Conservation (phyloP, 2,888 invertebrate genomes). For the Lumbricus terrestris region DNA sequence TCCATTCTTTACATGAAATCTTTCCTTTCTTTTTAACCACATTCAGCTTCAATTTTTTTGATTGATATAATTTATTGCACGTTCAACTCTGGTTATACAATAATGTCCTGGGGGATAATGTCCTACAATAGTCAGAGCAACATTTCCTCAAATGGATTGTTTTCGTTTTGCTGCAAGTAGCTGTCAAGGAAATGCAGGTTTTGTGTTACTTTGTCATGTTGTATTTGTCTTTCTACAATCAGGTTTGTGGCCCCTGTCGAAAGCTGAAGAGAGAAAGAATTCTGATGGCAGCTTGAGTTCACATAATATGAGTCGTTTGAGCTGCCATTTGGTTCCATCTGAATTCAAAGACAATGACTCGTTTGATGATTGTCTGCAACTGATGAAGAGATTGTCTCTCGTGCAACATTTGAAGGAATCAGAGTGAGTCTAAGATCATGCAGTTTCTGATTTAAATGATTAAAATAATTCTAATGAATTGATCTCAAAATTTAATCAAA, state of each 20-base stretch:
- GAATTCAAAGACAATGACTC: neutral
- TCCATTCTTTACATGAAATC: neutral
- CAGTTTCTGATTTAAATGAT: too few relatives aligned
- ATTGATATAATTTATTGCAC: too few relatives aligned
- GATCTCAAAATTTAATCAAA: too few relatives aligned
- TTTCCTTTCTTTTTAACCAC: neutral
- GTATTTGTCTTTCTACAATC: neutral
- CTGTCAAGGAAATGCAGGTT: neutral
- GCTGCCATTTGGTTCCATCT: neutral
- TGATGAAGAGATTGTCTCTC: conserved; percentile 11
- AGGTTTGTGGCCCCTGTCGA: neutral
- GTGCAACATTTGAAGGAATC: neutral
- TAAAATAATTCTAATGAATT: too few relatives aligned
- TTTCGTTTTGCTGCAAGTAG: neutral
- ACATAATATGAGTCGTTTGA: too few relatives aligned
- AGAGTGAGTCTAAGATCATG: neutral
- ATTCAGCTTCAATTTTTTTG: too few relatives aligned
- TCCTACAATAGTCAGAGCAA: too few relatives aligned
- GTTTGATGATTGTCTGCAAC: neutral
- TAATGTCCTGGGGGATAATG: too few relatives aligned
- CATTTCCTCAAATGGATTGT: neutral
- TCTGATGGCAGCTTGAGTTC: neutral
- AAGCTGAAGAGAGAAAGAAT: neutral
- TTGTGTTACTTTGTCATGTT: neutral
- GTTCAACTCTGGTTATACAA: neutral